These are phyloP conservation scores for Helobdella robusta DNA, from an alignment of 2,888 invertebrate species.

Conservation along the genomic window DNA sequence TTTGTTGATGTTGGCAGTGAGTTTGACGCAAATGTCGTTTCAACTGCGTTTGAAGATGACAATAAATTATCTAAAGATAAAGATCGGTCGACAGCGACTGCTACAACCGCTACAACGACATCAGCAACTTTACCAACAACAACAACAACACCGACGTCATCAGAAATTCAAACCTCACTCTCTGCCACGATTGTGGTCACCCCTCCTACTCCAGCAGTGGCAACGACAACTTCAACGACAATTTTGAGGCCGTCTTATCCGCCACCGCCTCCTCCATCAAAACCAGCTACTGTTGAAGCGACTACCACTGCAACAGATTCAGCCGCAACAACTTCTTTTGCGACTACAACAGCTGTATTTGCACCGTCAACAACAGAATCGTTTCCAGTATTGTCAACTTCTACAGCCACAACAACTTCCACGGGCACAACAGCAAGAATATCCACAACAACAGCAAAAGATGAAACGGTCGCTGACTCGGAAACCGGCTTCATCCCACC, in stretches of 20 bases:
- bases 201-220: no score
- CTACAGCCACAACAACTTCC: not conserved
- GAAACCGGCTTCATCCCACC: not conserved
- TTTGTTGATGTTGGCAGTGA: not conserved
- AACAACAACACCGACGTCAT: no score
- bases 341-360: not conserved
- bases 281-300: not conserved
- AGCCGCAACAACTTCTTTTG: not conserved
- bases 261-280: not conserved
- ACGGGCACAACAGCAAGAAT: not conserved
- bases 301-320: no score
- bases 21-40: not conserved
- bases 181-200: no score
- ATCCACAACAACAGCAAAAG: not conserved
- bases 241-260: not conserved
- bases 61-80: not conserved
- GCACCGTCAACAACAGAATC: not conserved
- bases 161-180: no score
- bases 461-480: no score
- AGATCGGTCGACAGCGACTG: not conserved
- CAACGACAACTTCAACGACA: no score
- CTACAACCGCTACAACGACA: no score
- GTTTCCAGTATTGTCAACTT: not conserved
- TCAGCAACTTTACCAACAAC: no score
- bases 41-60: not conserved